phyloP scores from a whole-genome alignment of 2,113 vertebrate genomes.

The Leuciscus idus region DNA sequence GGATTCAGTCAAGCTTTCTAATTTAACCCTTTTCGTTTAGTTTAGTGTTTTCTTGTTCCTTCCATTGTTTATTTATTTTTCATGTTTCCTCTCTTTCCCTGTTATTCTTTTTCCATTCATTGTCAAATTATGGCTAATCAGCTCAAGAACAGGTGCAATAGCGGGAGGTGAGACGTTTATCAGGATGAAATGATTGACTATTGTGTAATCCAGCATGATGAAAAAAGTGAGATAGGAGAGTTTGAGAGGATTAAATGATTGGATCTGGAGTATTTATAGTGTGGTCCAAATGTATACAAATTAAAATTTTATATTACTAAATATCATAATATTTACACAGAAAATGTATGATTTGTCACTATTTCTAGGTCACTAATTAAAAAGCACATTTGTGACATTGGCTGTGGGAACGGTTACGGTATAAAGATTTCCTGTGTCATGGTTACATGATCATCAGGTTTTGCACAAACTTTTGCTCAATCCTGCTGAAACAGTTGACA shows the following conservation, averaged over 20 bases:
- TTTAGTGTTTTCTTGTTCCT: not conserved
- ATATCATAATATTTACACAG: not conserved
- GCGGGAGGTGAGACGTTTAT: not conserved
- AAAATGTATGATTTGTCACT: not conserved
- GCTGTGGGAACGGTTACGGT: not conserved
- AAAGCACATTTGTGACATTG: not conserved
- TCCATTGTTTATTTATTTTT: not conserved
- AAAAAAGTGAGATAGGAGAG: not conserved
- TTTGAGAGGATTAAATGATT: not conserved
- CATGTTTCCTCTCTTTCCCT: not conserved
- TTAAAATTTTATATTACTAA: not conserved
- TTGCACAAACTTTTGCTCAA: not conserved
- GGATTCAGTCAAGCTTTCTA: constrained; percentile 40
- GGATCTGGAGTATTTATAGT: not conserved
- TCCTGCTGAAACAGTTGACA: not conserved
- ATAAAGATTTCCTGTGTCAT: not conserved
- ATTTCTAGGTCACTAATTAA: not conserved
- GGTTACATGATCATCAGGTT: not conserved
- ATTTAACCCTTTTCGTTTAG: not conserved
- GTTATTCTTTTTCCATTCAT: not conserved
- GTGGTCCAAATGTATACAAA: not conserved
- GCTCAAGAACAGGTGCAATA: not conserved
- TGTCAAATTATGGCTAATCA: constrained; percentile 23
- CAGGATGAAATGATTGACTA: constrained; percentile 38
- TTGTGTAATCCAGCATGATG: constrained; percentile 32